phyloP scores from a whole-genome alignment of 2,113 vertebrate genomes.

The Prochilodus magdalenae region DNA sequence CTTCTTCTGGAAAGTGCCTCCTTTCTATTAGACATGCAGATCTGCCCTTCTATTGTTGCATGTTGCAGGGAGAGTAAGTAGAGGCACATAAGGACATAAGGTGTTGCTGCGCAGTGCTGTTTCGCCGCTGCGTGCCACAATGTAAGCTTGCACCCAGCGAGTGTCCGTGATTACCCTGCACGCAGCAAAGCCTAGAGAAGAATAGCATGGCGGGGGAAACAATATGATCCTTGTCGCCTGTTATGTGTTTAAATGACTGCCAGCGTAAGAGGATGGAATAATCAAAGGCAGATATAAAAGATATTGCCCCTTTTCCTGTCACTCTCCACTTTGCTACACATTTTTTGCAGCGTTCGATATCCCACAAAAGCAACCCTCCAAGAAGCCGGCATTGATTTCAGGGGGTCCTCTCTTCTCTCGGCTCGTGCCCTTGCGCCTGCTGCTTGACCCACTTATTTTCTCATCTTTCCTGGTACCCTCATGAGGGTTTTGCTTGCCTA shows the following conservation, averaged over 20 bases:
- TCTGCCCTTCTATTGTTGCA: neutral
- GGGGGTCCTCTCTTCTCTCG: conserved; percentile 66
- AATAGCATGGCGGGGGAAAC: conserved; percentile 46
- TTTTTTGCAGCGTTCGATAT: conserved; percentile 74
- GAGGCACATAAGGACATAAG: neutral
- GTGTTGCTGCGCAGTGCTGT: conserved; percentile 2
- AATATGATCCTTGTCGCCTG: conserved; percentile 51
- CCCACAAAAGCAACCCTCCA: conserved; percentile 67
- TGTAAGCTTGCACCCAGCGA: conserved; percentile 42
- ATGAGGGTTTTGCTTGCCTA: conserved; percentile 74
- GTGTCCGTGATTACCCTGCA: conserved; percentile 36
- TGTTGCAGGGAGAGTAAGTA: neutral
- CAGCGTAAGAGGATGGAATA: conserved; percentile 62
- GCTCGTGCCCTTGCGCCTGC: conserved; percentile 70
- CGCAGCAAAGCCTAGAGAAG: conserved; percentile 18
- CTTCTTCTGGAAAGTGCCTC: neutral
- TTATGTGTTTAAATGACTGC: conserved; percentile 63
- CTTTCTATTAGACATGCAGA: neutral
- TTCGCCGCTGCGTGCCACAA: conserved; percentile 14
- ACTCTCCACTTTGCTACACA: conserved; percentile 62
- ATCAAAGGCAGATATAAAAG: conserved; percentile 68
- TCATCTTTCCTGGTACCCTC: conserved; percentile 81
- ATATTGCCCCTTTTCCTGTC: conserved; percentile 66
- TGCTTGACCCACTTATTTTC: conserved; percentile 85
- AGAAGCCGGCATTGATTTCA: conserved; percentile 78